Percentiles rank a stretch among this genome's conserved stretches.
Conservation (phyloP, 2,797 vertebrate genomes). For the Coregonus suidteri region DNA sequence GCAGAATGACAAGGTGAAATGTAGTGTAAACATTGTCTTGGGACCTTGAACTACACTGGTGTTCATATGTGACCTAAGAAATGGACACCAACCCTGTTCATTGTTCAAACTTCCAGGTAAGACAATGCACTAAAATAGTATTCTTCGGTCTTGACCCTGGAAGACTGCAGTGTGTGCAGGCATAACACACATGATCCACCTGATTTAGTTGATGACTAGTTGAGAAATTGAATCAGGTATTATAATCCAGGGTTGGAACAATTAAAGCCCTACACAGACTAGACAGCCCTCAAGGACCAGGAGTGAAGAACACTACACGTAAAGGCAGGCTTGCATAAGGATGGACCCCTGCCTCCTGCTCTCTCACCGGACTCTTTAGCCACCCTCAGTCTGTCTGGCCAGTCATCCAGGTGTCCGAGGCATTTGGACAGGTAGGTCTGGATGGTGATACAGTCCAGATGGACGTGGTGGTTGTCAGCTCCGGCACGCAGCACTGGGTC, state of each 20-base stretch:
- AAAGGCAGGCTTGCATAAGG: neutral
- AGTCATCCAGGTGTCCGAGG: slow-evolving; percentile 88
- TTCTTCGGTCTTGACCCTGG: neutral
- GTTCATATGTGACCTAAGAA: neutral
- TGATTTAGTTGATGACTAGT: neutral
- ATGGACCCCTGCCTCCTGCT: neutral
- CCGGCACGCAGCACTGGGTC: slow-evolving; percentile 89
- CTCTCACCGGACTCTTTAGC: slow-evolving; percentile 89
- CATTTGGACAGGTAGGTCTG: slow-evolving; percentile 96
- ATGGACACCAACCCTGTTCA: neutral
- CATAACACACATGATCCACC: neutral
- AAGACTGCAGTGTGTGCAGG: neutral
- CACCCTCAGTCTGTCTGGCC: slow-evolving; percentile 87
- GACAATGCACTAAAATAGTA: neutral
- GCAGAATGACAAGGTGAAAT: too few species aligned
- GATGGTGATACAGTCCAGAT: slow-evolving; percentile 89
- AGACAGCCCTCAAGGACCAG: neutral
- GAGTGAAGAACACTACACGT: neutral
- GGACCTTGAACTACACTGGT: neutral
- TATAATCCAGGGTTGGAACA: neutral
- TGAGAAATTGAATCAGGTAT: neutral
- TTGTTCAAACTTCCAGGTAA: too few species aligned
- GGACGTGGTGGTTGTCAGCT: slow-evolving; percentile 78
- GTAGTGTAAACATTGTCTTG: neutral
- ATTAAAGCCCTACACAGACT: neutral